These are phyloP conservation scores for Gyps fulvus DNA, from an alignment of 2,113 vertebrate genomes.

Conservation along the genomic window DNA sequence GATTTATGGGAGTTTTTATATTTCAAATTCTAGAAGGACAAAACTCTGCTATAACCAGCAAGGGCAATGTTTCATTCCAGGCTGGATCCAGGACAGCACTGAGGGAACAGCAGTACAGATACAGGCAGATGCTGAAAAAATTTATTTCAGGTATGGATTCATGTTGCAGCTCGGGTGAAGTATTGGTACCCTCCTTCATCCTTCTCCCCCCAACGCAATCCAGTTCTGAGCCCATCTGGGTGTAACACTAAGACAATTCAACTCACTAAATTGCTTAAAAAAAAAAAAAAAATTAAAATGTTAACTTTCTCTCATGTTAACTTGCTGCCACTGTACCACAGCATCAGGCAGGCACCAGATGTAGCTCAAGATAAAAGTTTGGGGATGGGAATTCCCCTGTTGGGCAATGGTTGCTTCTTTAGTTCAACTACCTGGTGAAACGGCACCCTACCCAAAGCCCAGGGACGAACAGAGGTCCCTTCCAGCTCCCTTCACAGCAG, in stretches of 20 bases:
- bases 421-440: neutral
- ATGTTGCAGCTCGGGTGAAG: neutral
- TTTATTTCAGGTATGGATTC: neutral
- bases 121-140: neutral
- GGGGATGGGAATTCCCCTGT: neutral
- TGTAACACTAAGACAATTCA: neutral
- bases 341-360: neutral
- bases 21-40: neutral
- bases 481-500: neutral
- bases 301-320: neutral
- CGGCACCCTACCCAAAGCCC: no score
- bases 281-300: neutral
- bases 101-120: neutral
- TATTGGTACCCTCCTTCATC: neutral
- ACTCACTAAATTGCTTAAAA: neutral
- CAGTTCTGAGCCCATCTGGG: neutral
- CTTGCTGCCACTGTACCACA: neutral
- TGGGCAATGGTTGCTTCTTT: neutral
- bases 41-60: neutral
- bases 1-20: neutral
- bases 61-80: neutral
- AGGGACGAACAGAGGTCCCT: rapidly evolving
- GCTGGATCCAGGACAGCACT: neutral
- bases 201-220: neutral
- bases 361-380: neutral